Percentiles rank a stretch among this genome's conserved stretches.
Conservation (phyloP, 2,797 vertebrate species). For the Myoxocephalus aenaeus region DNA sequence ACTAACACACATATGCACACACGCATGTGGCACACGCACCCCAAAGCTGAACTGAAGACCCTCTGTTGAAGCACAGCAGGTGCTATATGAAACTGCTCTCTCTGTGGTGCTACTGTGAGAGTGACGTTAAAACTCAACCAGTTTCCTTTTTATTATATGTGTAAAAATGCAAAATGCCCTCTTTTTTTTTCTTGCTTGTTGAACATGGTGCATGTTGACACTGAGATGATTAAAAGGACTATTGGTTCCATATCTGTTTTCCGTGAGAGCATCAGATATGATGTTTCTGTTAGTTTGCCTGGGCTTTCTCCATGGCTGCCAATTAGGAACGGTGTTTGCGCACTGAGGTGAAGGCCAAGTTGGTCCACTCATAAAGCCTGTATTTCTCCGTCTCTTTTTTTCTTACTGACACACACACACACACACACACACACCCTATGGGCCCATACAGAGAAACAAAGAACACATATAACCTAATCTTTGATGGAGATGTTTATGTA, state of each 20-base stretch:
- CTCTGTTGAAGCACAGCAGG: constrained; percentile 47
- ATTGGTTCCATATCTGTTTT: constrained; percentile 6
- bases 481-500: constrained; percentile 49
- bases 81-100: constrained; percentile 12
- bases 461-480: constrained; percentile 8
- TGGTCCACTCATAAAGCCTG: constrained; percentile 19
- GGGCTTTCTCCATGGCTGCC: constrained; percentile 34
- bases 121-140: neutral
- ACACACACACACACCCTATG: neutral
- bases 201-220: neutral
- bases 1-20: neutral
- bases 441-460: constrained; percentile 5
- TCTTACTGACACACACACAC: neutral
- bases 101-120: neutral
- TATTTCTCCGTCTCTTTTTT: constrained; percentile 1
- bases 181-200: neutral
- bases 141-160: neutral
- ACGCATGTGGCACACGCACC: constrained; percentile 7
- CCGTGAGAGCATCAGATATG: constrained; percentile 11
- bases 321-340: constrained; percentile 17
- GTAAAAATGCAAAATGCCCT: neutral
- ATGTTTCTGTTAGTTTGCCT: constrained; percentile 8
- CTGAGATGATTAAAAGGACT: constrained; percentile 6
- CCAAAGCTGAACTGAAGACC: constrained; percentile 40
- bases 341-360: constrained; percentile 42